These are phyloP conservation scores for Eilema griseolum DNA, from an alignment of 2,888 invertebrate genomes.

Conservation along the genomic window DNA sequence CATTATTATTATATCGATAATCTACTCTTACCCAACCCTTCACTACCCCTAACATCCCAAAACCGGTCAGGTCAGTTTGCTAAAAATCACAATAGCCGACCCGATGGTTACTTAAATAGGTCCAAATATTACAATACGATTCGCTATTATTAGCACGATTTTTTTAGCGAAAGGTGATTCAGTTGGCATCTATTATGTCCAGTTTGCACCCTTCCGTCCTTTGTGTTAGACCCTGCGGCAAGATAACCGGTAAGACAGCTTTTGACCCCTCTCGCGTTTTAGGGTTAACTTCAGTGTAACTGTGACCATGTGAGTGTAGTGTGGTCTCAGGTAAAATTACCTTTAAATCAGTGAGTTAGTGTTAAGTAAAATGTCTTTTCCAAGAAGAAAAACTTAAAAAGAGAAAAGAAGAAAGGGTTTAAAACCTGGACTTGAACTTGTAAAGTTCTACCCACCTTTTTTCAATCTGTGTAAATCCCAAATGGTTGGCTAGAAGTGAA, in stretches of 20 bases:
- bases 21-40: constrained; percentile 24
- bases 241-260: constrained; percentile 87
- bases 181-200: constrained; percentile 74
- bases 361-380: constrained; percentile 10
- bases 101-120: constrained; percentile 86
- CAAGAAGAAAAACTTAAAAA: too few species aligned
- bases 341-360: constrained; percentile 20
- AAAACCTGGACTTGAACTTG: too few species aligned
- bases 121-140: constrained; percentile 85
- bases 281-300: constrained; percentile 80
- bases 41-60: constrained; percentile 61
- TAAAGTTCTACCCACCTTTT: too few species aligned
- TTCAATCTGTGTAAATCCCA: too few species aligned
- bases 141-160: constrained; percentile 72
- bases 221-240: constrained; percentile 71
- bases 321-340: constrained; percentile 32
- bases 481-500: too few species aligned
- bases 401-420: too few species aligned
- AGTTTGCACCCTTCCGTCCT: constrained; percentile 78
- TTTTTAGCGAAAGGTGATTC: constrained; percentile 64
- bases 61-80: constrained; percentile 86
- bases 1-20: constrained; percentile 17
- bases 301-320: constrained; percentile 70
- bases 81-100: constrained; percentile 78
- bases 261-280: constrained; percentile 74